Evolutionary conservation across 2,113 vertebrate genomes (phyloP), one percentile per base, ranked within the genome.

Genomic region (Entelurus aequoreus): DNA sequence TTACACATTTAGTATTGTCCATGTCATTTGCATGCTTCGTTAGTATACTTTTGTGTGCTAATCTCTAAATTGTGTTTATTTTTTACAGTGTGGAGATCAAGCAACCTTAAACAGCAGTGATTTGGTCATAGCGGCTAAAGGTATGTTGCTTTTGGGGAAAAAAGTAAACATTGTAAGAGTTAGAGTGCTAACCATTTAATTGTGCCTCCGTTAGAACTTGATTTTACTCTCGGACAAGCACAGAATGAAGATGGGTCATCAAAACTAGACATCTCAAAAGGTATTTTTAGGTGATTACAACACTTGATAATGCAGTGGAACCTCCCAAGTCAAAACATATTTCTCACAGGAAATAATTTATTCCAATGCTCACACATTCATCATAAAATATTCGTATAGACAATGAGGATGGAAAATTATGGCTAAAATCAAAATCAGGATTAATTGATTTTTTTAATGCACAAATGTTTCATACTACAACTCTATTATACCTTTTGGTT

Each of bases 11-110:
- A 5, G 6, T 3, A 49, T 19, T 16, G 8, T n/a, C 4, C 49
- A 12, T 55, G 36, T 11, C 12, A 15, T n/a, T 6, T 52, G 13
- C 8, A 5, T 54, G 5, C 13, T 38, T 55, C 8, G 4, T 38
- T 4, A 6, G 14, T 37, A 28, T 28, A 28, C 28, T 15, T 15
- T 5, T 44, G 6, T 10, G 19, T 13, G 37, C 8, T 56, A 5
- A 48, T 59, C 10, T 12, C 19, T 40, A 36, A 8, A 60, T 57
- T 62, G 58, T 40, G 0, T 63, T n/a, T 19, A 11, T 60, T 35
- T 53, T 55, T 7, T 10, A 19, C 69, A 82, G 78, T 28, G 21
- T 53, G 59, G 68, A 51, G 65, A 37, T 49, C 50, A 65, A 3
- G 40, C 11, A 0, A 1, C 14, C 51, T n/a, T 0, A 28, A 28